These are phyloP conservation scores for Andrena dorsata DNA, from an alignment of 2,888 invertebrate species.

Conservation along the genomic window DNA sequence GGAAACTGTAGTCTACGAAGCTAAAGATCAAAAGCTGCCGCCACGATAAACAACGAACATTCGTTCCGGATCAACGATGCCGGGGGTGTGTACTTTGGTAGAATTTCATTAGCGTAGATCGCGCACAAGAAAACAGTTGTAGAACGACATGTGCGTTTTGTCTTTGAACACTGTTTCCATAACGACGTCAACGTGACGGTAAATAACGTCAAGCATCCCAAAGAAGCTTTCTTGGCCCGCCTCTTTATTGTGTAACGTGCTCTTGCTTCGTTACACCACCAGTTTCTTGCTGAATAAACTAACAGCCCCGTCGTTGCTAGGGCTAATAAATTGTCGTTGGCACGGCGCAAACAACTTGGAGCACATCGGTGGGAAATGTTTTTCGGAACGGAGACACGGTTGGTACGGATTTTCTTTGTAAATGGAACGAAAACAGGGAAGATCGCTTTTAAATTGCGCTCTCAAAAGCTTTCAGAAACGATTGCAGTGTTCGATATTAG, in stretches of 20 bases:
- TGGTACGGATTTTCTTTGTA: slow-evolving; percentile 63
- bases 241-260: slow-evolving; percentile 33
- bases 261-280: slow-evolving; percentile 14
- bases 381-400: slow-evolving; percentile 20
- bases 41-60: slow-evolving; percentile 8
- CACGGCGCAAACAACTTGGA: slow-evolving; percentile 5
- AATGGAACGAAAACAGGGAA: slow-evolving; percentile 67
- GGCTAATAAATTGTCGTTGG: background rate
- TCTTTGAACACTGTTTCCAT: slow-evolving; percentile 65
- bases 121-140: slow-evolving; percentile 32
- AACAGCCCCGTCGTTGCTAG: background rate
- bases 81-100: background rate
- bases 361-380: slow-evolving; percentile 24
- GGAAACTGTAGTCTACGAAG: background rate
- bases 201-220: slow-evolving; percentile 74
- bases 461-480: slow-evolving; percentile 69
- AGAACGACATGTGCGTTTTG: slow-evolving; percentile 45
- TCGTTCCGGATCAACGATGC: slow-evolving; percentile 33
- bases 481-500: slow-evolving; percentile 70
- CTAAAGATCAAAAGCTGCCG: slow-evolving; percentile 16
- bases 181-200: slow-evolving; percentile 74
- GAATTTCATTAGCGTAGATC: slow-evolving; percentile 34
- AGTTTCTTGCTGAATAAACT: slow-evolving; percentile 27
- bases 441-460: slow-evolving; percentile 72
- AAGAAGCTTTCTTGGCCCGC: slow-evolving; percentile 13